Percentiles rank a stretch among this genome's conserved stretches.
These are phyloP conservation scores for Cepaea nemoralis DNA, from an alignment of 1,140 invertebrate species.

Conservation along the genomic window DNA sequence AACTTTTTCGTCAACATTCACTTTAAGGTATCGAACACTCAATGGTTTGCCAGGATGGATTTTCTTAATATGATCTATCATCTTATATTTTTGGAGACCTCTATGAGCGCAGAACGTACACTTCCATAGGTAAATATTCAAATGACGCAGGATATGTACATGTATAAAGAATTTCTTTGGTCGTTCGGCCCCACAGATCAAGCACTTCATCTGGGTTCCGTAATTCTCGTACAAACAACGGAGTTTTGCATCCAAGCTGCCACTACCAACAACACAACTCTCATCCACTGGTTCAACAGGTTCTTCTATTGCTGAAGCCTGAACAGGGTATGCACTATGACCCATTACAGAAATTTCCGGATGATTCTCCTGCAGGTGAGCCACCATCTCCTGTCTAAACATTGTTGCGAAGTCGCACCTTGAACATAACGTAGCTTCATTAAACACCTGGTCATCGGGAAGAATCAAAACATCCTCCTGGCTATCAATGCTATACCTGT, in stretches of 20 bases:
- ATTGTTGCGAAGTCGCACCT: constrained; percentile 47
- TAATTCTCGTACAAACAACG: constrained; percentile 49
- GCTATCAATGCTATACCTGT: background rate
- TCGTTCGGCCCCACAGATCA: constrained; percentile 47
- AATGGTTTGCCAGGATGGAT: constrained; percentile 42
- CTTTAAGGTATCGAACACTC: constrained; percentile 42
- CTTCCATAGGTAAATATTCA: constrained; percentile 50
- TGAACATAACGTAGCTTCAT: constrained; percentile 43
- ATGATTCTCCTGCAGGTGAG: constrained; percentile 46
- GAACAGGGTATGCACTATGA: constrained; percentile 44
- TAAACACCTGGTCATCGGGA: constrained; percentile 46
- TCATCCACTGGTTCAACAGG: background rate
- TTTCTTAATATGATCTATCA: constrained; percentile 51
- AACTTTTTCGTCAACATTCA: constrained; percentile 47
- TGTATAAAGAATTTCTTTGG: constrained; percentile 53
- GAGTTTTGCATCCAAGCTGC: constrained; percentile 48
- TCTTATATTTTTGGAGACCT: constrained; percentile 52
- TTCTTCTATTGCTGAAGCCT: constrained; percentile 23
- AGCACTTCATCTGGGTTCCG: constrained; percentile 46
- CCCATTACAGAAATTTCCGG: constrained; percentile 50
- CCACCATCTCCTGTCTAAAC: constrained; percentile 42
- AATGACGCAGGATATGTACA: constrained; percentile 50
- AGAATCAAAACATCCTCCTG: constrained; percentile 47
- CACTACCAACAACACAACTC: constrained; percentile 45
- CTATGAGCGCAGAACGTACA: constrained; percentile 48